Evolutionary conservation across 1,140 invertebrate genomes (phyloP), one percentile per base, ranked within the genome.

Genomic region (Plectrocnemia conspersa): DNA sequence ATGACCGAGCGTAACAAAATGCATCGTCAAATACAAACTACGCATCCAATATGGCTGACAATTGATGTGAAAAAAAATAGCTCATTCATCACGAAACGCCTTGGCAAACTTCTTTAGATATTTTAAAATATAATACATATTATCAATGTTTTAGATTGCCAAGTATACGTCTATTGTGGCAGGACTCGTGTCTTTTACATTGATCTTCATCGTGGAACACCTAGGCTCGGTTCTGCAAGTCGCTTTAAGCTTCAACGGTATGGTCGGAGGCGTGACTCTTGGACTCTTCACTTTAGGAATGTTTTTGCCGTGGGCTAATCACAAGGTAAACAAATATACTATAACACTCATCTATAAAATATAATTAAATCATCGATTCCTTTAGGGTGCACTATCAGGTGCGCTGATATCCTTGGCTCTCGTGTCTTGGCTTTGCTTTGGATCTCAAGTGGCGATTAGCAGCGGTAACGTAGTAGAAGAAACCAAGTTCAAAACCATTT

Each of bases 231-330:
- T 93, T 16, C 74, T 93, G 35, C 85, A 94, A 75, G 83, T 91
- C 0, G 89, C 90, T 0, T 69, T 93, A 0, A 90, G 86, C 16
- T 86, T 93, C 52, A 93, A 93, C 66, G 91, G 92, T 1, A 88
- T 93, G 76, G 84, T 91, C 3, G 89, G 90, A 2, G 91, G 91
- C 11, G 85, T 93, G 0, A 84, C 89, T 0, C 70, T 93, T 6
- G 91, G 91, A 1, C 70, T 93, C 2, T 94, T 94, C 66, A 83
- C 85, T 0, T 69, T 94, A 1, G 92, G 91, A 33, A 92, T 94
- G 81, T 85, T 91, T 64, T 83, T 91, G 56, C 91, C 91, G 0
- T 89, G 85, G 82, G 85, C 88, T 1, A 93, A 93, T 68, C 74
- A 80, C 10, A 88, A 84, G 68, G 87, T 84, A 73, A 44, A 22